phyloP scores from a whole-genome alignment of 2,113 vertebrate genomes.

The Pungitius pungitius region DNA sequence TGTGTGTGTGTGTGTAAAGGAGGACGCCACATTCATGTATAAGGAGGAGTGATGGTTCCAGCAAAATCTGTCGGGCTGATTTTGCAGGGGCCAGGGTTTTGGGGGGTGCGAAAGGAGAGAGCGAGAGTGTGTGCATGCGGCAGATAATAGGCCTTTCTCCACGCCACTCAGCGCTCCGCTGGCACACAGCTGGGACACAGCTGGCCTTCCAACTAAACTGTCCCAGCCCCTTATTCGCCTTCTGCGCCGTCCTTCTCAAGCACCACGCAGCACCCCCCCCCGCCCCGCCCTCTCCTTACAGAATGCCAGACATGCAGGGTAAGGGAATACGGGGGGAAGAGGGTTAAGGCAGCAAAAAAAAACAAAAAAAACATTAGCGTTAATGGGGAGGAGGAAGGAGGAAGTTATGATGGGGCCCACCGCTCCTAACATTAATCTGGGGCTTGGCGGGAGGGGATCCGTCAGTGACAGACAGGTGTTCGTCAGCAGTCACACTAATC shows the following conservation, averaged over 20 bases:
- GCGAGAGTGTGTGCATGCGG: slow-evolving; percentile 69
- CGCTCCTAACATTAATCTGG: slow-evolving; percentile 62
- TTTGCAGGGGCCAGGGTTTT: slow-evolving; percentile 54
- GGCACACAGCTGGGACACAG: slow-evolving; percentile 80
- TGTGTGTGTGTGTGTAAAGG: slow-evolving; percentile 44
- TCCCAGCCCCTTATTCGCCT: slow-evolving; percentile 32
- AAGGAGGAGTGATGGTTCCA: slow-evolving; percentile 69
- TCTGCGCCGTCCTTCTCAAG: slow-evolving; percentile 9
- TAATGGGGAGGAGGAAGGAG: slow-evolving; percentile 67
- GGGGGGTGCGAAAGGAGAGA: slow-evolving; percentile 66
- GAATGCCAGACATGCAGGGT: slow-evolving; percentile 79
- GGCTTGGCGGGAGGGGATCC: slow-evolving; percentile 67
- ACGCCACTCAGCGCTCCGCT: slow-evolving; percentile 69
- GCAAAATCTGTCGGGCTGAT: slow-evolving; percentile 70
- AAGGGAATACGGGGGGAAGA: slow-evolving; percentile 76
- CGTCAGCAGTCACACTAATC: slow-evolving; percentile 66
- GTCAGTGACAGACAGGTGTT: slow-evolving; percentile 80
- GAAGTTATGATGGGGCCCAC: slow-evolving; percentile 67
- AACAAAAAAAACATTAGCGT: slow-evolving; percentile 73
- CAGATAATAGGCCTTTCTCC: slow-evolving; percentile 76
- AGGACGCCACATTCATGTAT: slow-evolving; percentile 57
- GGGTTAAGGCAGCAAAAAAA: slow-evolving; percentile 60
- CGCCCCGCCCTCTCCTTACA: too few relatives aligned
- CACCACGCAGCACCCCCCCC: slow-evolving; percentile 20
- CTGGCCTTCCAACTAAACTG: slow-evolving; percentile 66